Evolutionary conservation across 2,797 vertebrate genomes (phyloP), one percentile per base, ranked within the genome.

Genomic region (Acrocephalus scirpaceus): DNA sequence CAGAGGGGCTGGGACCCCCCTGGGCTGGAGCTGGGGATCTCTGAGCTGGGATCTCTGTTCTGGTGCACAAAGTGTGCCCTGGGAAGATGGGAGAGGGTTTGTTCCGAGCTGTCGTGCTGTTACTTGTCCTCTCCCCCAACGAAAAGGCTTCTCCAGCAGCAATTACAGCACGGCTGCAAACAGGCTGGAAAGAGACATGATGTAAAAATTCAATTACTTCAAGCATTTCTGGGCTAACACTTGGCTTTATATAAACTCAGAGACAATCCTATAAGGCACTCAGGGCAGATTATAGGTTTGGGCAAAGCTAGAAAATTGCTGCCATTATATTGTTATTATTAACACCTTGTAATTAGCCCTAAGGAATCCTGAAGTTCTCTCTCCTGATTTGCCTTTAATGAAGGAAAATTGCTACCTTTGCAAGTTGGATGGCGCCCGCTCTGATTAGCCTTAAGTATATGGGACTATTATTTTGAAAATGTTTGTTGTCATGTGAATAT

Each of bases 311-410:
- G 98, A 98, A 99, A 99, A 99, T 99, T 98, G 98, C 98, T 98
- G 98, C 98, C 98, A 99, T 99, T 99, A 99, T 98, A 99, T 99
- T 99, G 99, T 99, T 99, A 99, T 99, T 99, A 99, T 99, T 99
- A 99, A 99, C 99, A 99, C 99, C 99, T 99, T 99, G 99, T 99
- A 99, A 99, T 99, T 99, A 99, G 98, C 98, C 98, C 98, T 98
- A 97, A 99, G 98, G 98, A 99, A 99, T 99, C 99, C 98, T 98
- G 98, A 98, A 98, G 98, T 99, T 99, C 99, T 99, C 97, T 98
- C 99, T 98, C 98, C 98, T 99, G 99, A 99, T 99, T 99, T 99
- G 98, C 98, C 98, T 96, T 98, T 99, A 99, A 99, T 99, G 98
- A 99, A 97, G 98, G 99, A 98, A 99, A 99, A 99, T 99, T 99